Base-by-base conservation (phyloP, 2,888 invertebrate species). In the Patella pellucida region DNA sequence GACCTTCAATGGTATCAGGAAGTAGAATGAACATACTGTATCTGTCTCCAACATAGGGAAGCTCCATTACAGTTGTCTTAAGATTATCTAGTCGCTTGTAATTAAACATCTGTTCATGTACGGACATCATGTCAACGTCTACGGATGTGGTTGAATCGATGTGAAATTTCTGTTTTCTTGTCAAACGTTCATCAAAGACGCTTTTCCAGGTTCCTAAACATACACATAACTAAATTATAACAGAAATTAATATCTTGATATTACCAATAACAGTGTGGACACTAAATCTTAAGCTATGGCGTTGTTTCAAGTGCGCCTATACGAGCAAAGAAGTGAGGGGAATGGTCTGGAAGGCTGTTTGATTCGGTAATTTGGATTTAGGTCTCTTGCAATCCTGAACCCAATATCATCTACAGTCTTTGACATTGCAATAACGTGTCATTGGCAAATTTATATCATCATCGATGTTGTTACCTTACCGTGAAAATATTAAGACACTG, bases 141-240 rank as follows among this genome's bases (percentile, higher is more conserved):
- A 69, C 69, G n/a, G 23, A 16, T 11, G 31, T 50, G 19, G 69
- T 50, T n/a, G 23, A 27, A 27, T 23, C 23, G 19, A 69, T 27
- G 69, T 69, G 50, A 31, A 69, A 69, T 31, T 31, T 31, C 41
- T 69, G 69, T 31, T 69, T 31, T 50, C 50, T 31, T 23, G 69
- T 69, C 41, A 69, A 69, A n/a, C 69, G 69, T n/a, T 31, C 50
- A 50, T 69, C 41, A 50, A 62, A 62, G 23, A 62, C 14, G 11
- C 23, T 62, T 23, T 62, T 62, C 62, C 62, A 62, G n/a, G 71
- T 62, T 4, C 52, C 52, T 23, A 19, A 92, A 92, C 97, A 97
- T 3, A 93, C 93, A 41, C 7, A 41, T 7, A 41, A 9, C 41
- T 41, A 41, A 41, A 41, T 9, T 41, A 41, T 41, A 41, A 41